phyloP scores from a whole-genome alignment of 2,888 invertebrate genomes.

The Pterobdella sp. region DNA sequence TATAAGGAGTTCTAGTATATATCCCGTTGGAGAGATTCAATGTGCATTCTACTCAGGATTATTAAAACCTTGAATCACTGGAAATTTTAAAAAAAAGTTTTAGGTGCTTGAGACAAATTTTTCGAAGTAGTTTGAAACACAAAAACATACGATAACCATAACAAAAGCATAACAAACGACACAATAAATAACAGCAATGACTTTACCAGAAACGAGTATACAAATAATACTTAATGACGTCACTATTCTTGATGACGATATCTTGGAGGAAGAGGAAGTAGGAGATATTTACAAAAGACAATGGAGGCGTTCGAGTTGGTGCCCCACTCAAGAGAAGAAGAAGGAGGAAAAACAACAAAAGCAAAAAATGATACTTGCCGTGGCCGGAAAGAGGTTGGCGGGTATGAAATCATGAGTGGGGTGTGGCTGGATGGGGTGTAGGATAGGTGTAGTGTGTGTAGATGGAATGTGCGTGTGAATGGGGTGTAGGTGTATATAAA shows the following conservation, averaged over 20 bases:
- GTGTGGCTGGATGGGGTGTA: not conserved
- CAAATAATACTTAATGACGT: slow-evolving; percentile 46
- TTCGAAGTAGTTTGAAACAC: no score
- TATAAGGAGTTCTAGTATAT: no score
- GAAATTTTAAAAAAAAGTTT: no score
- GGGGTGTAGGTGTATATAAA: not conserved
- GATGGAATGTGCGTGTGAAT: not conserved
- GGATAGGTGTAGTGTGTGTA: not conserved
- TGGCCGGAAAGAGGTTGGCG: slow-evolving; percentile 37
- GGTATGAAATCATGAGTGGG: not conserved
- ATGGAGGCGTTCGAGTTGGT: slow-evolving; percentile 42
- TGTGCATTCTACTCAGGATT: no score
- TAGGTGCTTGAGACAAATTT: no score
- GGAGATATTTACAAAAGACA: slow-evolving; percentile 34
- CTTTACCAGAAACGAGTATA: slow-evolving; percentile 37
- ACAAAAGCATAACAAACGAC: no score
- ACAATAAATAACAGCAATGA: no score
- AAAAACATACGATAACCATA: no score
- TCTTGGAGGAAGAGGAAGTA: slow-evolving; percentile 39
- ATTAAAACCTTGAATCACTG: no score
- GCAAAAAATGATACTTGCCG: slow-evolving; percentile 36
- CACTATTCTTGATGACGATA: slow-evolving; percentile 41
- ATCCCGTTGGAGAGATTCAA: no score
- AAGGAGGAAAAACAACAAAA: slow-evolving; percentile 39
- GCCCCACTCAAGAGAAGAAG: slow-evolving; percentile 39